Conservation (phyloP, 2,113 vertebrate genomes). For the Pituophis catenifer region DNA sequence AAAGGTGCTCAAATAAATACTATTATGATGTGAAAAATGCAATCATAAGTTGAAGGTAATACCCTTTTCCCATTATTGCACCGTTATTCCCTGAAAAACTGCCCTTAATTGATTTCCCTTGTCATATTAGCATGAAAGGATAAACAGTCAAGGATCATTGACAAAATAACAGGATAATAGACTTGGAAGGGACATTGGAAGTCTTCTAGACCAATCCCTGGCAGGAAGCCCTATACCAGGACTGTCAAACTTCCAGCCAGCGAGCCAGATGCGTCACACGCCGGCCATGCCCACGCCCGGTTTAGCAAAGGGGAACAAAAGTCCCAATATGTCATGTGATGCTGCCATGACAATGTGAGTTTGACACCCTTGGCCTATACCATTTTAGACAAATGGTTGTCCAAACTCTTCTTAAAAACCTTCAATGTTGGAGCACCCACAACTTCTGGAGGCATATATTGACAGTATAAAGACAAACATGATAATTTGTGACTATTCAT, state of each 20-base stretch:
- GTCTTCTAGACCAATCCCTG: too few relatives aligned
- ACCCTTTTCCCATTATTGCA: not conserved
- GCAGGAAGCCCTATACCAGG: too few relatives aligned
- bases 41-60: not conserved
- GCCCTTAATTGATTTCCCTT: not conserved
- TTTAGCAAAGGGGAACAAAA: too few relatives aligned
- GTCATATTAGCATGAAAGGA: not conserved
- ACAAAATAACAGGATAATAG: not conserved
- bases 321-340: too few relatives aligned
- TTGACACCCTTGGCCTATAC: too few relatives aligned
- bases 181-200: too few relatives aligned
- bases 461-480: not conserved
- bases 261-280: too few relatives aligned
- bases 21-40: not conserved
- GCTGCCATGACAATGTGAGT: too few relatives aligned
- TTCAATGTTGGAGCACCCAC: not conserved
- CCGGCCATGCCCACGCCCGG: fast-evolving
- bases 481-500: not conserved
- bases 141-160: not conserved
- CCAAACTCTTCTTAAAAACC: not conserved
- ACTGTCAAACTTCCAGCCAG: too few relatives aligned
- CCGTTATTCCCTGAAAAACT: not conserved
- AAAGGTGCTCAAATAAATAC: not conserved
- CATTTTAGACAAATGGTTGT: not conserved
- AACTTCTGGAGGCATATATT: not conserved